A percentile compares a stretch with the other conserved stretches of the same genome.
phyloP scores from a whole-genome alignment of 2,888 invertebrate species.

The Adineta ricciae region DNA sequence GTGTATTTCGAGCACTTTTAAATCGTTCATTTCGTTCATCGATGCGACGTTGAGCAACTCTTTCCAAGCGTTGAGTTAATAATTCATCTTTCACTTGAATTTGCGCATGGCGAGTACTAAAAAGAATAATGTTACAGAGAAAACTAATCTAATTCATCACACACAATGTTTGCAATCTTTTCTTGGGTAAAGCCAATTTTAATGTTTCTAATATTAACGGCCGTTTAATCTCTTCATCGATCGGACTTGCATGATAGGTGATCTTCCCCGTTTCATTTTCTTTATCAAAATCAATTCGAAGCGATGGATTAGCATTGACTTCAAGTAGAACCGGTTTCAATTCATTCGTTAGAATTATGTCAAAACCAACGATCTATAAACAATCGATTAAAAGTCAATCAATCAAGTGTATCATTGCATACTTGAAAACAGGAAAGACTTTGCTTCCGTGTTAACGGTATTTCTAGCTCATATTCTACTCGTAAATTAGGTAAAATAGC shows the following conservation, averaged over 20 bases:
- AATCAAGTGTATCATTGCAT: constrained; percentile 29
- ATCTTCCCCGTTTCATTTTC: constrained; percentile 38
- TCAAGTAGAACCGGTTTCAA: constrained; percentile 51
- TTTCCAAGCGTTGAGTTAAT: background rate
- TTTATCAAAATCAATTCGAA: constrained; percentile 50
- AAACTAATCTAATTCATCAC: background rate
- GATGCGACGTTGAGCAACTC: constrained; percentile 13
- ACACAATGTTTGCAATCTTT: constrained; percentile 28
- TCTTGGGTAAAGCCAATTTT: constrained; percentile 44
- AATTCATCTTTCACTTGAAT: background rate
- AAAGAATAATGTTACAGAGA: too few relatives aligned
- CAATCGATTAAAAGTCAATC: background rate
- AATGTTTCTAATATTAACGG: constrained; percentile 51
- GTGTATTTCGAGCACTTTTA: background rate
- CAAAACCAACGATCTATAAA: constrained; percentile 53
- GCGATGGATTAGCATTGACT: constrained; percentile 53
- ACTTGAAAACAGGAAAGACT: constrained; percentile 53
- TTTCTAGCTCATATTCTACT: constrained; percentile 43
- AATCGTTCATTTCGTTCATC: background rate
- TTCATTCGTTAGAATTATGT: constrained; percentile 49
- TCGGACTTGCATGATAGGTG: constrained; percentile 42
- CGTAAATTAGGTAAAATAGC: constrained; percentile 52
- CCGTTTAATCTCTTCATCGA: constrained; percentile 51
- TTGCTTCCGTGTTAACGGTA: constrained; percentile 42
- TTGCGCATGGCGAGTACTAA: background rate